These are phyloP conservation scores for Athalia rosae DNA, from an alignment of 2,888 invertebrate species.

Conservation along the genomic window DNA sequence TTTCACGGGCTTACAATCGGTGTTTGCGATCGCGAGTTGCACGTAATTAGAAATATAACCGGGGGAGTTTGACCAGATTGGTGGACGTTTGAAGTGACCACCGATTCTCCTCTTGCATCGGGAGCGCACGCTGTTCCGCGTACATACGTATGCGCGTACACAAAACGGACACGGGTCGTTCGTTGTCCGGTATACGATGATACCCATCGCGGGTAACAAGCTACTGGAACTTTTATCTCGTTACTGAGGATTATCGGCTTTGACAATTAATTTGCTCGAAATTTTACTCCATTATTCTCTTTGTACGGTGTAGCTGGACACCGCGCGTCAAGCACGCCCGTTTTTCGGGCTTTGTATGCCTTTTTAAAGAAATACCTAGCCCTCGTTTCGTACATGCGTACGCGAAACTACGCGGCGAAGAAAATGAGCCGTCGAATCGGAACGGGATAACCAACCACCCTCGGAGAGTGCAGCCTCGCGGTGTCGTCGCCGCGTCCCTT, in stretches of 20 bases:
- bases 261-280: constrained; percentile 46
- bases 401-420: too few relatives aligned
- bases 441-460: constrained; percentile 26
- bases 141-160: not conserved
- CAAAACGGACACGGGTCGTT: constrained; percentile 41
- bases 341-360: too few relatives aligned
- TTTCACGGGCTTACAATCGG: too few relatives aligned
- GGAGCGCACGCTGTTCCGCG: constrained; percentile 46
- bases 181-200: constrained; percentile 54
- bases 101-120: constrained; percentile 48
- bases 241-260: constrained; percentile 52
- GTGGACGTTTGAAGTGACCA: constrained; percentile 63
- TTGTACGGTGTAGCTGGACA: constrained; percentile 46
- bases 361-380: too few relatives aligned
- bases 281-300: constrained; percentile 54
- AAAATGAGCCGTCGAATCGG: not conserved
- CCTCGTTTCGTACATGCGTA: too few relatives aligned
- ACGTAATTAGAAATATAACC: constrained; percentile 52
- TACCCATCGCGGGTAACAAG: too few relatives aligned
- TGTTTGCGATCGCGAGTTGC: constrained; percentile 27
- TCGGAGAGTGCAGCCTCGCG: constrained; percentile 12
- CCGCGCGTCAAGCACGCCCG: too few relatives aligned
- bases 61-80: constrained; percentile 8
- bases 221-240: constrained; percentile 52
- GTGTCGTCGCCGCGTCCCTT: not conserved